Evolutionary conservation across 2,888 invertebrate species (phyloP), one percentile per base, ranked within the genome.

Genomic region (Nycteola revayana): DNA sequence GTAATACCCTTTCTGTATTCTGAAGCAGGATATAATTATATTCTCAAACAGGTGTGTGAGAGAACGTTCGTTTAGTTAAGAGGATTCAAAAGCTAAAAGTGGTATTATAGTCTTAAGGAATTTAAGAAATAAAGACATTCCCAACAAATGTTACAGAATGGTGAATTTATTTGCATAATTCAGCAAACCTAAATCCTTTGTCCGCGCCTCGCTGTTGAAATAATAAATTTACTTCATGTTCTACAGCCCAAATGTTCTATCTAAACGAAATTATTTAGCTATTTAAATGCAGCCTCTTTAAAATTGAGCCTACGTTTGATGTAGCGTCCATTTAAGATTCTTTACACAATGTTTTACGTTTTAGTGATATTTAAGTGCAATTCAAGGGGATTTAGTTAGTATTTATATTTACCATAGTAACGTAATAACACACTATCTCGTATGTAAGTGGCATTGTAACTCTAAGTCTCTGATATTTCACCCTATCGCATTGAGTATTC

Each of bases 151-250:
- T 87, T 86, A 84, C 87, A 82, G 78, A 84, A 83, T 84, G 83
- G 83, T 81, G 85, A 86, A 86, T 86, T 84, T 85, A 87, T 87
- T 87, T 87, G 85, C 85, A 86, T 87, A 87, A 84, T 82, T 87
- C 84, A 76, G 74, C 77, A 79, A 84, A 82, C 78, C 83, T 78
- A 78, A 86, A 84, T 81, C 86, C 82, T 84, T 85, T 86, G 85
- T 83, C 85, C 83, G 83, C 75, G 64, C 71, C 70, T 72, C 71
- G 72, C 68, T 74, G 73, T 72, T 76, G 60, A 83, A 84, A 84
- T 84, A 86, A 86, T 86, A 85, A 86, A 87, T 86, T 81, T 80
- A 75, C 82, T 76, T 77, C 75, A 84, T 80, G 77, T 69, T 82
- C 76, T 74, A 79, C 79, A 79, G 72, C 75, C 73, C 49, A 71